Evolutionary conservation across 2,888 invertebrate genomes (phyloP).

Genomic region (Lingula anatina): DNA sequence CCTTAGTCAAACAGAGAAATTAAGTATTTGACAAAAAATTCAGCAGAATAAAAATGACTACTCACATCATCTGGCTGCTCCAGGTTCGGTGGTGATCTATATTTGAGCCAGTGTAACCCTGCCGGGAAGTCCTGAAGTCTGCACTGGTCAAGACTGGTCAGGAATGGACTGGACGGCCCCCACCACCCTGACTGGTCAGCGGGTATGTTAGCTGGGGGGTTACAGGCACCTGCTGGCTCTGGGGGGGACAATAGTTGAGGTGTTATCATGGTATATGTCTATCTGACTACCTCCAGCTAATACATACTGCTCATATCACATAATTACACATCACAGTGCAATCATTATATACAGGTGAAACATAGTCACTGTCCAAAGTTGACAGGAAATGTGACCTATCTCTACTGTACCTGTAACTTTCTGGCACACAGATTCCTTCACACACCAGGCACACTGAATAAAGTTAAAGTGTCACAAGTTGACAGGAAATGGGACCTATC

Average conservation of each 20-base stretch:
- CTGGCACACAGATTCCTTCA: constrained; percentile 85
- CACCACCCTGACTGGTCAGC: constrained; percentile 63
- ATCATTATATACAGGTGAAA: no score
- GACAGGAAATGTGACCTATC: no score
- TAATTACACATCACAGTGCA: no score
- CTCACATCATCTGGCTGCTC: constrained; percentile 82
- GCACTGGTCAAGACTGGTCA: constrained; percentile 71
- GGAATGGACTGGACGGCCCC: constrained; percentile 74
- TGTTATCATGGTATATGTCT: no score
- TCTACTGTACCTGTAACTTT: constrained; percentile 80
- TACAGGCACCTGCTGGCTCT: constrained; percentile 29
- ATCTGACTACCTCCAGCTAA: no score
- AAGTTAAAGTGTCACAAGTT: no score
- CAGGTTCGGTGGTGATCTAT: constrained; percentile 80
- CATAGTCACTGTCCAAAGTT: no score
- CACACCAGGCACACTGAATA: constrained; percentile 75
- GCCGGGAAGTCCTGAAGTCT: constrained; percentile 65
- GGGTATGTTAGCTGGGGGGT: constrained; percentile 15
- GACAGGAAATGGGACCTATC: no score
- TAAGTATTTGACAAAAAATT: no score
- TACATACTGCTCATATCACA: no score
- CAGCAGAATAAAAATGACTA: no score
- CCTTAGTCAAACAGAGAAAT: no score
- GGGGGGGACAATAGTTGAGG: constrained; percentile 8
- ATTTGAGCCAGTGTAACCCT: constrained; percentile 82